Conservation (phyloP, 2,888 invertebrate genomes). For the Oxyteleia sp. region DNA sequence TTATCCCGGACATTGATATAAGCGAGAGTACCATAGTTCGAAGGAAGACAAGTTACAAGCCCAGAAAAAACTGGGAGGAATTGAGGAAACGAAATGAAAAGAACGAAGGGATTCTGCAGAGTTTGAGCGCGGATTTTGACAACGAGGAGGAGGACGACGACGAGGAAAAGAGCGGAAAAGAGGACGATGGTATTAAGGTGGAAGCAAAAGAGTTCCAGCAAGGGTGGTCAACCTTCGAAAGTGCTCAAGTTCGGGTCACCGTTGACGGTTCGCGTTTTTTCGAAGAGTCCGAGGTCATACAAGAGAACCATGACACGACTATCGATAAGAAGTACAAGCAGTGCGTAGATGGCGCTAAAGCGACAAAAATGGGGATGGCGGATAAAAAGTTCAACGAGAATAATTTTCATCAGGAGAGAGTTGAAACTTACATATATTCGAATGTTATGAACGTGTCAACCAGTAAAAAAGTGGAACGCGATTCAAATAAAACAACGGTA, state of each 20-base stretch:
- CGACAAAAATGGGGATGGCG: constrained; percentile 42
- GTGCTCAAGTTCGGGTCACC: constrained; percentile 53
- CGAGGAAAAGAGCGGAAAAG: constrained; percentile 30
- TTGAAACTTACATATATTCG: constrained; percentile 70
- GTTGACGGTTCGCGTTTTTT: constrained; percentile 55
- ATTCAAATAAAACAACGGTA: constrained; percentile 23
- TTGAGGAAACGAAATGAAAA: constrained; percentile 85
- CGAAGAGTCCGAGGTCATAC: constrained; percentile 37
- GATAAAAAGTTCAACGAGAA: constrained; percentile 52
- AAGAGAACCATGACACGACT: constrained; percentile 78
- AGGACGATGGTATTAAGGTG: constrained; percentile 9
- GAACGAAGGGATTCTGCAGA: constrained; percentile 83
- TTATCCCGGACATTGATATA: constrained; percentile 88
- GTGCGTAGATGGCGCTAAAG: constrained; percentile 83
- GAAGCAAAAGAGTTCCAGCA: constrained; percentile 50
- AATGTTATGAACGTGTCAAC: constrained; percentile 40
- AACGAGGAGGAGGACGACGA: constrained; percentile 83
- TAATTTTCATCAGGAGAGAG: neutral
- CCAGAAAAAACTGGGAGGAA: constrained; percentile 86
- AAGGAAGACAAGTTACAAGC: constrained; percentile 86
- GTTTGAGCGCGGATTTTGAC: constrained; percentile 83
- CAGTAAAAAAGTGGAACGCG: neutral
- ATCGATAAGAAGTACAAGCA: constrained; percentile 86
- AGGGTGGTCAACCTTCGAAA: constrained; percentile 71
- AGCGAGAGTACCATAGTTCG: constrained; percentile 84